Percentiles rank a stretch among this genome's conserved stretches.
phyloP scores from a whole-genome alignment of 2,113 vertebrate genomes.

The Saimiri boliviensis region DNA sequence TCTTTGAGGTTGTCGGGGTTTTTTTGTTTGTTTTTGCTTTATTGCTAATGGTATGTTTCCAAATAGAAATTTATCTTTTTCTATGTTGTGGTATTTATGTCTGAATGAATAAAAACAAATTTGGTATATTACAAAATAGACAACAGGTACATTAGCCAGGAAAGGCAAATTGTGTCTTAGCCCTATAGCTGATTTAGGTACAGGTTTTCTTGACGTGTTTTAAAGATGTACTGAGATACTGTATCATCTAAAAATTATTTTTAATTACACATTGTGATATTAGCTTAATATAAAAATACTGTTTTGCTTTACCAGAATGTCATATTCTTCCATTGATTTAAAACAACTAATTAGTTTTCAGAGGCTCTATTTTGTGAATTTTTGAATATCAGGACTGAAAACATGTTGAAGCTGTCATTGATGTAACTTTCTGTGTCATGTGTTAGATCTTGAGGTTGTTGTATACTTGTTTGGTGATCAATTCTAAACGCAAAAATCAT shows the following conservation, averaged over 20 bases:
- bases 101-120: background rate
- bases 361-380: background rate
- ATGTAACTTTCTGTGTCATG: background rate
- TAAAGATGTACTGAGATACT: background rate
- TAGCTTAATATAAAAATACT: background rate
- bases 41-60: background rate
- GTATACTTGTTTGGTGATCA: background rate
- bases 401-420: background rate
- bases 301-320: background rate
- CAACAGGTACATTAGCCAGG: background rate
- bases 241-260: background rate
- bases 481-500: background rate
- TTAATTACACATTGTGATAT: background rate
- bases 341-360: background rate
- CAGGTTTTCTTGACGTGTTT: background rate
- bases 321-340: constrained; percentile 12
- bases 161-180: background rate
- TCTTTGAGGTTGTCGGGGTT: background rate
- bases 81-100: background rate
- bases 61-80: constrained; percentile 1
- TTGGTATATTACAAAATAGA: background rate
- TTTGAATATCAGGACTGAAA: background rate
- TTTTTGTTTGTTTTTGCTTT: background rate
- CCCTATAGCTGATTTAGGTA: background rate
- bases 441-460: background rate